Percentiles rank a stretch among this genome's conserved stretches.
Evolutionary conservation across 2,113 vertebrate species (phyloP).

Genomic region (Danio rerio): DNA sequence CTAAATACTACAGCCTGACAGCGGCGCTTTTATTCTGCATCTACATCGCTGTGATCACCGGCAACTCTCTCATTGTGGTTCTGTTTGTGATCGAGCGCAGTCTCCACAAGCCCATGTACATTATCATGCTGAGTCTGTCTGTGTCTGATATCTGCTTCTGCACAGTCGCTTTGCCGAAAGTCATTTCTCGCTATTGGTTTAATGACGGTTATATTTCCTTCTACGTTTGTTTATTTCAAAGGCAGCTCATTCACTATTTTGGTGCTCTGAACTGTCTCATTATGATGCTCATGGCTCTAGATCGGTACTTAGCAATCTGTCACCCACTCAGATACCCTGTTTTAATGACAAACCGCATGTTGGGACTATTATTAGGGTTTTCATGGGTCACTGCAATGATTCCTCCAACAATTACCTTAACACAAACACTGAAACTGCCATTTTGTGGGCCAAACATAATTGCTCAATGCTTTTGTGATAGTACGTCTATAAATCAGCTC

Average conservation of each 20-base stretch:
- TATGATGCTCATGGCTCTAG: slow-evolving; percentile 63
- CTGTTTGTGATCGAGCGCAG: slow-evolving; percentile 57
- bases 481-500: slow-evolving; percentile 7
- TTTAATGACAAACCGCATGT: slow-evolving; percentile 54
- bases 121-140: slow-evolving; percentile 65
- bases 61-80: slow-evolving; percentile 58
- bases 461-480: slow-evolving; percentile 59
- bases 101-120: slow-evolving; percentile 68
- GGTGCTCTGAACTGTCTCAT: slow-evolving; percentile 64
- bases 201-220: slow-evolving; percentile 57
- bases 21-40: slow-evolving; percentile 55
- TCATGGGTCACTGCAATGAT: slow-evolving; percentile 56
- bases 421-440: slow-evolving; percentile 17
- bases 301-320: slow-evolving; percentile 63
- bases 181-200: slow-evolving; percentile 64
- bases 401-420: slow-evolving; percentile 16
- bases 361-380: slow-evolving; percentile 46
- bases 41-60: slow-evolving; percentile 56
- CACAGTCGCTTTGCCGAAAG: slow-evolving; percentile 63
- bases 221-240: slow-evolving; percentile 60
- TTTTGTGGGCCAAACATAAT: slow-evolving; percentile 62
- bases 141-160: slow-evolving; percentile 63
- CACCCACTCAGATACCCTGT: slow-evolving; percentile 60
- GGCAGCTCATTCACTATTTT: slow-evolving; percentile 62
- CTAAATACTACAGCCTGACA: slow-evolving; percentile 51